These are phyloP conservation scores for Mythimna ferrago DNA, from an alignment of 2,888 invertebrate genomes.

Conservation along the genomic window DNA sequence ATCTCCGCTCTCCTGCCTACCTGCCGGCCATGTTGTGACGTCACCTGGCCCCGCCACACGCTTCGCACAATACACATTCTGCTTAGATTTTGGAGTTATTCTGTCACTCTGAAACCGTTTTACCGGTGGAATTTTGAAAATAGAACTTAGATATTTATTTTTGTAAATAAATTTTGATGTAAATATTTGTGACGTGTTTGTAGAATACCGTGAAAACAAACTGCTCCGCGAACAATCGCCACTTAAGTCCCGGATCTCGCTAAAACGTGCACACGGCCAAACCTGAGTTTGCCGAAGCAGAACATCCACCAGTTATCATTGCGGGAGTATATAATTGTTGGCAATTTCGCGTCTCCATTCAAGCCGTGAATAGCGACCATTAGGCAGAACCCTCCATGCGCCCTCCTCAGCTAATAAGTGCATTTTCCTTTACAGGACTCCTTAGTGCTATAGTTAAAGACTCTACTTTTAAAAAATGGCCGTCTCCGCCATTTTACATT, in stretches of 20 bases:
- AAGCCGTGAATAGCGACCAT: conserved; percentile 88
- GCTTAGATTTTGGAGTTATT: conserved; percentile 70
- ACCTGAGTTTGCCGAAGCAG: conserved; percentile 77
- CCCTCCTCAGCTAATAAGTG: conserved; percentile 89
- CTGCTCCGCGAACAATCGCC: conserved; percentile 31
- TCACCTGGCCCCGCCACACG: conserved; percentile 75
- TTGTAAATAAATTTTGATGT: not conserved
- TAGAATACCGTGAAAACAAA: conserved; percentile 12
- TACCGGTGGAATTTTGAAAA: conserved; percentile 30
- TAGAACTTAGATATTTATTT: conserved; percentile 6
- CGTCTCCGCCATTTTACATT: conserved; percentile 68
- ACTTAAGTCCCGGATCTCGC: conserved; percentile 53
- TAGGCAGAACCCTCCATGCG: conserved; percentile 86
- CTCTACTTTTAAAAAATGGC: conserved; percentile 79
- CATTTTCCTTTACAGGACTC: conserved; percentile 88
- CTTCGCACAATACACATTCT: conserved; percentile 66
- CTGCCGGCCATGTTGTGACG: conserved; percentile 88
- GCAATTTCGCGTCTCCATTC: conserved; percentile 89
- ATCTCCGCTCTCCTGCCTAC: conserved; percentile 88
- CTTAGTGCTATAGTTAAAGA: conserved; percentile 86
- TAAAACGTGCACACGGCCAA: conserved; percentile 67
- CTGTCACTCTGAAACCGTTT: conserved; percentile 61
- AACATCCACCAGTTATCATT: conserved; percentile 89
- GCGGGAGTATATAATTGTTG: conserved; percentile 90
- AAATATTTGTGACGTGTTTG: not conserved